Evolutionary conservation across 2,888 invertebrate genomes (phyloP), one percentile per base, ranked within the genome.

Genomic region (Troides helena): DNA sequence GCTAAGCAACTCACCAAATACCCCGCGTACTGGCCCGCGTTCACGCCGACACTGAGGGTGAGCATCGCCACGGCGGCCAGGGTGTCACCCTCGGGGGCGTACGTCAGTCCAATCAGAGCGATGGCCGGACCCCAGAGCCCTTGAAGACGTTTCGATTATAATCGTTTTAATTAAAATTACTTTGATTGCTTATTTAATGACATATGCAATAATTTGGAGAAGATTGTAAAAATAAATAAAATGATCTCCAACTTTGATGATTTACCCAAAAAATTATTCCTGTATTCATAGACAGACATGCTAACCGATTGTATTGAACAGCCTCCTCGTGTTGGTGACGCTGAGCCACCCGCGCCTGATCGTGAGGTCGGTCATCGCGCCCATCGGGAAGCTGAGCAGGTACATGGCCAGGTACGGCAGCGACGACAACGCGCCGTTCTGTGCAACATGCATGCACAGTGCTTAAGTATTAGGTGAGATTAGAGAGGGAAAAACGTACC

Each of bases 331-430:
- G 0, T 85, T 80, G 1, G 92, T 93, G 21, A 93, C 81, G 8
- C 91, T 90, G 3, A 95, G 72, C 76, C 93, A 85, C 21, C 93
- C 87, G 69, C 87, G 93, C 67, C 86, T 93, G 4, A 95, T 88
- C 0, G 94, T 78, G 65, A 87, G 90, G 80, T 96, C 96, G 0
- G 96, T 95, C 0, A 84, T 17, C 73, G 83, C 85, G 1, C 90
- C 90, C 39, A 86, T 77, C 0, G 89, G 90, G 56, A 90, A 90
- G 56, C 88, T 75, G 66, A 95, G 81, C 12, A 95, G 56, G 92
- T 95, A 96, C 88, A 96, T 95, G 0, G 93, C 93, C 43, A 96
- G 82, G 80, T 97, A 97, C 0, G 96, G 96, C 14, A 96, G 81
- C 0, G 96, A 94, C 12, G 96, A 96, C 68, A 96, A 87, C 1